phyloP scores from a whole-genome alignment of 2,888 invertebrate genomes.

The Capitulum mitella region DNA sequence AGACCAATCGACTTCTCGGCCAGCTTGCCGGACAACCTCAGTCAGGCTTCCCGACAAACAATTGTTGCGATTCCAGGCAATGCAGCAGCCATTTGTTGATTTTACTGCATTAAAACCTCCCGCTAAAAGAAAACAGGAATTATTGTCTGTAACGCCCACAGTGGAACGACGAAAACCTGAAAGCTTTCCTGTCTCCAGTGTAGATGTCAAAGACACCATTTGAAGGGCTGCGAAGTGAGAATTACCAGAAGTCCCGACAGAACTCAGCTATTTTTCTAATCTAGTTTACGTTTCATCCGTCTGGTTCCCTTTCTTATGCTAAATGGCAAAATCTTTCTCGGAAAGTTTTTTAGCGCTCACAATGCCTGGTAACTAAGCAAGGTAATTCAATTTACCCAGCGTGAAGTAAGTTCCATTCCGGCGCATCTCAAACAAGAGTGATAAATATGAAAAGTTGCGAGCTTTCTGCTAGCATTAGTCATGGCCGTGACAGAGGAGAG shows the following conservation, averaged over 20 bases:
- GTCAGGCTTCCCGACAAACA: neutral
- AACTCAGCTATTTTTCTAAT: neutral
- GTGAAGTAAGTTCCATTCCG: slow-evolving; percentile 13
- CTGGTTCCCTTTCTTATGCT: slow-evolving; percentile 20
- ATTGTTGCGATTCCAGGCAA: neutral
- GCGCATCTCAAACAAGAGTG: neutral
- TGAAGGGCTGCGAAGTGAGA: neutral
- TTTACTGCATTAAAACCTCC: neutral
- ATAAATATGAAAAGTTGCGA: slow-evolving; percentile 6
- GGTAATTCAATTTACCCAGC: slow-evolving; percentile 12
- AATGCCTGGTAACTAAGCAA: slow-evolving; percentile 10
- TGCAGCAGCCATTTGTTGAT: neutral
- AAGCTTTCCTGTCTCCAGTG: neutral
- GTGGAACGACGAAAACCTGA: neutral
- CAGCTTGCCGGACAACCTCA: neutral
- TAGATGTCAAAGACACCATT: neutral
- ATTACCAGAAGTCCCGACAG: neutral
- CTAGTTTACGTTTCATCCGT: slow-evolving; percentile 2
- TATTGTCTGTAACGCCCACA: neutral
- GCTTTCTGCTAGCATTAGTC: neutral
- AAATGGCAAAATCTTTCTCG: neutral
- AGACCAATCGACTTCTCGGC: neutral
- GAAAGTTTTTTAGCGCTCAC: neutral
- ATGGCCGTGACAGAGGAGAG: neutral
- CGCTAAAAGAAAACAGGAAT: neutral